Conservation (phyloP, 2,888 invertebrate species). For the Lamellibrachia satsuma region DNA sequence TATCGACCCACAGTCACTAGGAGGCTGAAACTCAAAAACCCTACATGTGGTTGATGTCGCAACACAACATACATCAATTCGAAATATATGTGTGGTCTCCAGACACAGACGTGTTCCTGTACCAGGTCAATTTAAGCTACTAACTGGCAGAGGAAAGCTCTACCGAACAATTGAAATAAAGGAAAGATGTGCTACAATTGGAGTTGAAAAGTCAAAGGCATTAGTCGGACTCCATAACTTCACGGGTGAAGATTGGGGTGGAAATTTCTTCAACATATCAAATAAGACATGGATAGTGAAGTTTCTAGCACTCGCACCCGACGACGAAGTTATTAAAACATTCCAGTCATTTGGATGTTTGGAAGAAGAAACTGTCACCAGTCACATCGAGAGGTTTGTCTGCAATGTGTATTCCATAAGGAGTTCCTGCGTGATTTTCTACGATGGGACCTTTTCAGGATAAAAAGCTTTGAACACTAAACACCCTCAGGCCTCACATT, state of each 20-base stretch:
- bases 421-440: neutral
- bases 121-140: neutral
- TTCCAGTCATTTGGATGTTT: neutral
- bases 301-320: neutral
- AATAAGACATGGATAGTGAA: conserved; percentile 29
- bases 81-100: conserved; percentile 26
- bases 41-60: too few species aligned
- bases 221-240: conserved; percentile 28
- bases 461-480: conserved; percentile 26
- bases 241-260: conserved; percentile 30
- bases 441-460: conserved; percentile 20
- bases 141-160: conserved; percentile 29
- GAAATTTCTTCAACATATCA: conserved; percentile 26
- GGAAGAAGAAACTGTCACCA: neutral
- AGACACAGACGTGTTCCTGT: conserved; percentile 28
- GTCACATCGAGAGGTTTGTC: neutral
- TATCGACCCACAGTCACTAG: neutral
- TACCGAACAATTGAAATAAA: conserved; percentile 26
- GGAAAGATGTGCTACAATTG: conserved; percentile 25
- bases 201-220: conserved; percentile 23
- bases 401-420: neutral
- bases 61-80: neutral
- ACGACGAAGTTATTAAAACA: neutral
- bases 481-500: conserved; percentile 22
- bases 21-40: conserved; percentile 17